Conservation (phyloP, 2,113 vertebrate species). For the Nyctereutes procyonoides region DNA sequence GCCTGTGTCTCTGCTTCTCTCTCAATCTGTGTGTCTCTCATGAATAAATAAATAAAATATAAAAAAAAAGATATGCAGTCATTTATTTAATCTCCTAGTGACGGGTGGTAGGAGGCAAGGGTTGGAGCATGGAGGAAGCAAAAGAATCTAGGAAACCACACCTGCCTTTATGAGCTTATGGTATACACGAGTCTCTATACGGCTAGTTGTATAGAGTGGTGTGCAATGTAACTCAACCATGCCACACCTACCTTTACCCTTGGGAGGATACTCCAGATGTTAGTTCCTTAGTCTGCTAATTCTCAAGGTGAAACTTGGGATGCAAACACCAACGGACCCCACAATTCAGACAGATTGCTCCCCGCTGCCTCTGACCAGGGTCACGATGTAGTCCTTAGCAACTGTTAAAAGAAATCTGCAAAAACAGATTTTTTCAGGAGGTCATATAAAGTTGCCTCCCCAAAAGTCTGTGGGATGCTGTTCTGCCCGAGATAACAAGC, state of each 20-base stretch:
- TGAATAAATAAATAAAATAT: too few relatives aligned
- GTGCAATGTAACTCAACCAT: not conserved
- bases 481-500: not conserved
- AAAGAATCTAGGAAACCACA: not conserved
- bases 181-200: not conserved
- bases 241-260: not conserved
- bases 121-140: not conserved
- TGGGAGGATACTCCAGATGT: not conserved
- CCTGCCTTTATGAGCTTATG: not conserved
- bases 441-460: not conserved
- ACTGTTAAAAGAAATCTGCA: not conserved
- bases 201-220: not conserved
- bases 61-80: not conserved
- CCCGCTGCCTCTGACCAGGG: not conserved
- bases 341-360: not conserved
- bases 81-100: not conserved
- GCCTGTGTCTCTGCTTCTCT: too few relatives aligned
- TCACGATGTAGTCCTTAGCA: not conserved
- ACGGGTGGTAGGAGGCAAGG: too few relatives aligned
- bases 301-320: not conserved
- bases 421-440: not conserved
- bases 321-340: not conserved
- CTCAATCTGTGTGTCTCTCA: too few relatives aligned
- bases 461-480: not conserved
- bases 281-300: not conserved